Conservation (phyloP, 2,113 vertebrate genomes). For the Hyla sarda region DNA sequence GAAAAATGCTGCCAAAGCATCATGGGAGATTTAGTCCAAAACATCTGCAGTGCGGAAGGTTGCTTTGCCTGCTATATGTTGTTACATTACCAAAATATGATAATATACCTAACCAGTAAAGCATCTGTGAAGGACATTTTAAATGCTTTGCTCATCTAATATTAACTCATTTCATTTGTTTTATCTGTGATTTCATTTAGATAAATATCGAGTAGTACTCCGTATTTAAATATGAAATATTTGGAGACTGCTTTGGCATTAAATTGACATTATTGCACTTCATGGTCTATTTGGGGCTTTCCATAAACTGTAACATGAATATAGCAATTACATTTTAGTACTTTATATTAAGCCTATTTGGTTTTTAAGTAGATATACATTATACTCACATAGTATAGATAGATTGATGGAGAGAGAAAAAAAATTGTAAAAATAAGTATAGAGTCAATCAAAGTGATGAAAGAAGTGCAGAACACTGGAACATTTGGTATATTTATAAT, state of each 20-base stretch:
- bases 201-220: no score
- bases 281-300: background rate
- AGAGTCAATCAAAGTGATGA: conserved; percentile 16
- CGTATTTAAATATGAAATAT: background rate
- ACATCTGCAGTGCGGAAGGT: no score
- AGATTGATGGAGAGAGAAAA: background rate
- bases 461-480: conserved; percentile 15
- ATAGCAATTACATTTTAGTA: background rate
- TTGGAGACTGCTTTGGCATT: background rate
- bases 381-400: background rate
- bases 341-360: background rate
- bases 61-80: no score
- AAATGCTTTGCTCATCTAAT: no score
- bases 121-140: no score
- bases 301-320: background rate
- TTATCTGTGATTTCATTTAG: no score
- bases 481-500: conserved; percentile 48
- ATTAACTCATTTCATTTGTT: no score
- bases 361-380: background rate
- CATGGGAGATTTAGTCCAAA: no score
- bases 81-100: no score
- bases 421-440: conserved; percentile 24
- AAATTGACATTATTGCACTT: background rate
- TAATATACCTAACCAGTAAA: no score
- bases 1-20: no score